phyloP scores from a whole-genome alignment of 2,888 invertebrate species.

The Synanthedon tipuliformis region DNA sequence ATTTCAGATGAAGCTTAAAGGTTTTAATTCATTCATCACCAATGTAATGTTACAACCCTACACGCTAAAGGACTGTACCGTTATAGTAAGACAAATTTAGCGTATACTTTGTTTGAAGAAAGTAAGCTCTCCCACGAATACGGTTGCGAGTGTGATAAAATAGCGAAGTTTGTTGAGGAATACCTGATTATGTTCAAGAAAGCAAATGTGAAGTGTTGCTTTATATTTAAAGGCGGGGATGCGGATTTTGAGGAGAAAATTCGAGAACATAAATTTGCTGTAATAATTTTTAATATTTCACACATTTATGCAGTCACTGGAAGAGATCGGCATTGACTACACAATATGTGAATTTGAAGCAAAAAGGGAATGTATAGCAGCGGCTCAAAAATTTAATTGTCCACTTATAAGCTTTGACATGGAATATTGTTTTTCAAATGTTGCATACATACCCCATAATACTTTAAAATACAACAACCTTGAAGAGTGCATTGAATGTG shows the following conservation, averaged over 20 bases:
- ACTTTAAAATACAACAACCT: neutral
- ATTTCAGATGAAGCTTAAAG: neutral
- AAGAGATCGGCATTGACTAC: neutral
- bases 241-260: neutral
- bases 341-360: neutral
- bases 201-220: neutral
- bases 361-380: neutral
- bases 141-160: neutral
- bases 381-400: neutral
- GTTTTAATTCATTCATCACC: neutral
- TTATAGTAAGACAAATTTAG: neutral
- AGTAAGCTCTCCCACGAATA: neutral
- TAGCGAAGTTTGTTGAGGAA: neutral
- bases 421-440: neutral
- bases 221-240: neutral
- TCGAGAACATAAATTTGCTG: neutral
- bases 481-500: neutral
- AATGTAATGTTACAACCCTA: neutral
- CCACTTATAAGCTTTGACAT: neutral
- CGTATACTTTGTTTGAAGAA: too few relatives aligned
- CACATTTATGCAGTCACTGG: neutral
- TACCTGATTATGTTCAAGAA: neutral
- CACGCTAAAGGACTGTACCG: neutral
- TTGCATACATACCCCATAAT: neutral
- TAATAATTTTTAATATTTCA: too few relatives aligned